Base-by-base conservation (phyloP, 1,140 invertebrate species). In the Drosophila punjabiensis region DNA sequence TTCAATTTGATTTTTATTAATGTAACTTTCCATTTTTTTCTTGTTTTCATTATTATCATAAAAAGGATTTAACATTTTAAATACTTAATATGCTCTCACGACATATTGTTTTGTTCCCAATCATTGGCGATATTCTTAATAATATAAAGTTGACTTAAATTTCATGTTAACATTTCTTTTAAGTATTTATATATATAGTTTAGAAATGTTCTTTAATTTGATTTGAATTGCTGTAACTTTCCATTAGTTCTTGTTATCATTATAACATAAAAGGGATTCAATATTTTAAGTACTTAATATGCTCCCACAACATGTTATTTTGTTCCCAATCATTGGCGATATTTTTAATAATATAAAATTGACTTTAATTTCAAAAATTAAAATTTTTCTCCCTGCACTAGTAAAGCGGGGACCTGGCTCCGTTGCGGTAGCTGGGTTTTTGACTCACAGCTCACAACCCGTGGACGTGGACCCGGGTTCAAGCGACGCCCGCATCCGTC, bases 401-500 rank as follows among this genome's bases (percentile, higher is more conserved):
- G 43, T 37, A 13, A 45, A 20, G 28, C 39, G 9, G 53, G 53
- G 62, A 63, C 56, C 63, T 76, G 67, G 81, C 71, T 81, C 64
- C 86, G 86, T 90, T 90, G 82, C 86, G 86, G 79, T 90, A 90
- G 86, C 87, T 80, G 90, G 86, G 81, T 85, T 90, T 88, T 90
- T 90, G 87, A 90, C 58, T 90, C 86, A 90, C 76, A 69, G 73
- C 71, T 39, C 53, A 56, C 53, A 56, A 56, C 53, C 53, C 55
- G 55, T 24, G 55, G 55, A 56, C 55, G 14, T 56, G 35, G 55
- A 56, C 55, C 59, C 71, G 64, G 68, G 74, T 81, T 76, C 73
- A 77, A 76, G 62, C 79, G 65, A 71, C 69, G 65, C 81, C 81
- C 84, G 85, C 85, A 89, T 88, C 84, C 85, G 81, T 79, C 76